Evolutionary conservation across 2,888 invertebrate genomes (phyloP).

Genomic region (Serrognathus titanus): DNA sequence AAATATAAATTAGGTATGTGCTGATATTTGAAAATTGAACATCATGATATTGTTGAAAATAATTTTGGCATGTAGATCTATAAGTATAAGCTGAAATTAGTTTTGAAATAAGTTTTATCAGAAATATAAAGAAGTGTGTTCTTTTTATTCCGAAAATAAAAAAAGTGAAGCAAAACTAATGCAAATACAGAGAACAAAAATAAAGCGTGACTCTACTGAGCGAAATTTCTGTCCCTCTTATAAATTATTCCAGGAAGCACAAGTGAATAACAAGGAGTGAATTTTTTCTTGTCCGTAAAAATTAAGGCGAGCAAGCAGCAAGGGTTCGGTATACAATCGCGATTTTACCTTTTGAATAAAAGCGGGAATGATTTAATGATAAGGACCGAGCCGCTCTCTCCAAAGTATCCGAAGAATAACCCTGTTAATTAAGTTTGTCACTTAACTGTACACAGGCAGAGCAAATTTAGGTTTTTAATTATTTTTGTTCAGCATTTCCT

Average conservation of each 20-base stretch:
- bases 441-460: slow-evolving; percentile 48
- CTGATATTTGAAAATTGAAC: too few relatives aligned
- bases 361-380: slow-evolving; percentile 44
- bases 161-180: too few relatives aligned
- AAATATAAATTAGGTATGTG: too few relatives aligned
- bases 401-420: slow-evolving; percentile 46
- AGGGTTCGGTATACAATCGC: slow-evolving; percentile 14
- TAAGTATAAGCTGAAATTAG: too few relatives aligned
- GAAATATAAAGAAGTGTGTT: too few relatives aligned
- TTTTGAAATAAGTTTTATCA: too few relatives aligned
- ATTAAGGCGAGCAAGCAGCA: not conserved
- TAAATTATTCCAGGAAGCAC: not conserved
- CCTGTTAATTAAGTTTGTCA: slow-evolving; percentile 53
- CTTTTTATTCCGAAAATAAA: too few relatives aligned
- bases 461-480: slow-evolving; percentile 53
- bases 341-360: slow-evolving; percentile 30
- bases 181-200: too few relatives aligned
- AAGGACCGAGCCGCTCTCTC: slow-evolving; percentile 35
- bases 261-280: not conserved
- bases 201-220: too few relatives aligned
- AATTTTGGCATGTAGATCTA: too few relatives aligned
- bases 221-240: not conserved
- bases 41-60: too few relatives aligned
- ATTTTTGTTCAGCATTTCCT: slow-evolving; percentile 54
- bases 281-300: not conserved